Percentiles rank a stretch among this genome's conserved stretches.
phyloP scores from a whole-genome alignment of 2,113 vertebrate genomes.

The Gymnarchus niloticus region DNA sequence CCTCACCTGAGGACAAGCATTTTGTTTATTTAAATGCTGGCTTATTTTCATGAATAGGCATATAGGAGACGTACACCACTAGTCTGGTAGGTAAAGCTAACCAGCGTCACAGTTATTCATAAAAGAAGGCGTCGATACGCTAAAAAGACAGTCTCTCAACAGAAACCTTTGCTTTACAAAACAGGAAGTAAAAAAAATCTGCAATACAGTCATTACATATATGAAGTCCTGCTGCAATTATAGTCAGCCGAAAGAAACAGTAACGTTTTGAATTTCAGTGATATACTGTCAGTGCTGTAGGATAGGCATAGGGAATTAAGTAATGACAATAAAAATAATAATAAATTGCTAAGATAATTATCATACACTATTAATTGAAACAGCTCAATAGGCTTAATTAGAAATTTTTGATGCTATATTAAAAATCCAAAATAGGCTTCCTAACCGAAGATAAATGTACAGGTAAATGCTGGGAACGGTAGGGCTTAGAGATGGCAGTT shows the following conservation, averaged over 20 bases:
- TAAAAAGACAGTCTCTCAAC: neutral
- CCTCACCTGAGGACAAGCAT: neutral
- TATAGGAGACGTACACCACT: neutral
- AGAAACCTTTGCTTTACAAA: neutral
- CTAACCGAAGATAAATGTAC: neutral
- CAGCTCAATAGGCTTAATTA: neutral
- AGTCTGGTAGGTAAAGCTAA: neutral
- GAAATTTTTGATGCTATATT: neutral
- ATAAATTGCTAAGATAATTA: neutral
- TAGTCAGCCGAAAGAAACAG: neutral
- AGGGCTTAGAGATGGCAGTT: constrained; percentile 5
- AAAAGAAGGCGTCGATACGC: neutral
- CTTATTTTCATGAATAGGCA: neutral
- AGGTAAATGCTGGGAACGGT: neutral
- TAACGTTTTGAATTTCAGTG: neutral
- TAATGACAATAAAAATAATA: neutral
- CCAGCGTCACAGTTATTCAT: neutral
- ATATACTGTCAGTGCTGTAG: neutral
- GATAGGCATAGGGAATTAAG: neutral
- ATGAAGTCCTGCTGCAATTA: neutral
- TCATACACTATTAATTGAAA: neutral
- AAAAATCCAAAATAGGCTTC: neutral
- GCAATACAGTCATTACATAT: neutral
- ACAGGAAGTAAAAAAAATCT: neutral
- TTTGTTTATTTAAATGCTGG: neutral